Conservation (phyloP, 2,113 vertebrate genomes). For the Varanus komodoensis region DNA sequence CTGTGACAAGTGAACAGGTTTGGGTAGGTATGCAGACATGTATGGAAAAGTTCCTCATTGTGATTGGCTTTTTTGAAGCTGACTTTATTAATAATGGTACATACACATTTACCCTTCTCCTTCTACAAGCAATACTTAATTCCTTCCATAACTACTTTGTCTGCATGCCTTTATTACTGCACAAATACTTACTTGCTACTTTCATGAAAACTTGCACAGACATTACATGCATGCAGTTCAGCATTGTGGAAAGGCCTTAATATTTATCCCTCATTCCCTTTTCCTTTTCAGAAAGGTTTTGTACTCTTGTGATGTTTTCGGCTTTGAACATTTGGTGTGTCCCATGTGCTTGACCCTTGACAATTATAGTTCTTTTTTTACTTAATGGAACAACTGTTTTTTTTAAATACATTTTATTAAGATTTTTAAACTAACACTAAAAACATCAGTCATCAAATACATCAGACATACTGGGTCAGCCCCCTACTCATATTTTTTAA, state of each 20-base stretch:
- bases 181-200: not conserved
- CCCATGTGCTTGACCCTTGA: slow-evolving; percentile 8
- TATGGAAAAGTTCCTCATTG: not conserved
- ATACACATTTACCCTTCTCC: not conserved
- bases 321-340: rapidly evolving
- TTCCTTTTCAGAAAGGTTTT: not conserved
- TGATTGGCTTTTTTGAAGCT: not conserved
- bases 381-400: not conserved
- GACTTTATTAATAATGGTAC: not conserved
- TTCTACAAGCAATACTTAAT: not conserved
- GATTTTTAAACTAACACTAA: no score
- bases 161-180: not conserved
- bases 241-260: not conserved
- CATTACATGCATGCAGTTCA: not conserved
- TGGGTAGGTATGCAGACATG: not conserved
- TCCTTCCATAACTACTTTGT: not conserved
- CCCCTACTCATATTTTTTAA: no score
- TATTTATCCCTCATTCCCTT: not conserved
- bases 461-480: no score
- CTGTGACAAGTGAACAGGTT: no score
- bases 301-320: not conserved
- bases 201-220: not conserved
- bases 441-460: no score
- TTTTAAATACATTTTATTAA: no score
- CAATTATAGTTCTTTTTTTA: slow-evolving; percentile 16